Base-by-base conservation (phyloP, 2,797 vertebrate genomes). In the Xenopus petersii region DNA sequence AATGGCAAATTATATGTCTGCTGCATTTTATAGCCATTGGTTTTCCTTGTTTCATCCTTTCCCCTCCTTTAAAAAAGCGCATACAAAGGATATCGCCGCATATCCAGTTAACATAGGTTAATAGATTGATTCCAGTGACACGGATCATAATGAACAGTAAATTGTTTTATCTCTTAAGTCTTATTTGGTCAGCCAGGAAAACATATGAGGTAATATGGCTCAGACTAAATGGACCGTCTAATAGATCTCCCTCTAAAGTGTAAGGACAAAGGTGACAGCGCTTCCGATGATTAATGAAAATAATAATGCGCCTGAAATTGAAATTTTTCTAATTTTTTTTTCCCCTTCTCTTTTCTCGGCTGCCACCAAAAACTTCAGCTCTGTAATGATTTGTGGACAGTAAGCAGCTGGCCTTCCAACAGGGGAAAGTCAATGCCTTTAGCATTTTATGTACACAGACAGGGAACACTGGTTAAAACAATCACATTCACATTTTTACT, bases 111-210 rank as follows among this genome's bases (percentile, higher is more conserved):
- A 95, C 95, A 89, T 94, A 96, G 94, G 94, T 95, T 98, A 98
- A 98, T 98, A 97, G 96, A 97, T 97, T 97, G 95, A 98, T 97
- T 97, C 93, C 93, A 93, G 91, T 95, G 96, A 98, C 96, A 98
- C 93, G 94, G 92, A 93, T 96, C 95, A 98, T 98, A 98, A 99
- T 98, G 97, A 98, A 98, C 95, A 97, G 95, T 97, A 98, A 98
- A 99, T 98, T 98, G 96, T 99, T 99, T 99, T 97, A 99, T 98
- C 96, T 99, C 94, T 96, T 98, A 98, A 98, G 95, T 97, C 95
- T 95, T 98, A 99, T 98, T 98, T 98, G 96, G 96, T 96, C 94
- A 94, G 95, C 94, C 95, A 95, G 95, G 97, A 98, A 98, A 99
- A 98, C 96, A 98, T 98, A 99, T 97, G 96, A 98, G 95, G 95